Percentiles rank a stretch among this genome's conserved stretches.
Conservation (phyloP, 1,140 invertebrate genomes). For the Heliconius nattereri region DNA sequence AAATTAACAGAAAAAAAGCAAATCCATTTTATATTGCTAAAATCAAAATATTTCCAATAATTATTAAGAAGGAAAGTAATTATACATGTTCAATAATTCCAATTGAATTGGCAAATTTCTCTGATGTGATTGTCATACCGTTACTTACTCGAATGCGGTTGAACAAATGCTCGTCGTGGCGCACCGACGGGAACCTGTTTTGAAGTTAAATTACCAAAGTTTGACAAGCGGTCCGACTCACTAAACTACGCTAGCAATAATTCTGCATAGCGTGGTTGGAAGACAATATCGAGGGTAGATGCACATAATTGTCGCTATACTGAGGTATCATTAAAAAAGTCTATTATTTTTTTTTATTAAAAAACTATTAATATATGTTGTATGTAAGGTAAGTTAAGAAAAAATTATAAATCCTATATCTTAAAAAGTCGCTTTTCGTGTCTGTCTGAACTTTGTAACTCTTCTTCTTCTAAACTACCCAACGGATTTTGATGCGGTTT, state of each 20-base stretch:
- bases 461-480: too few relatives aligned
- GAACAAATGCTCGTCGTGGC: conserved; percentile 68
- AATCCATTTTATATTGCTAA: background rate
- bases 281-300: conserved; percentile 61
- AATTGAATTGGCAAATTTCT: conserved; percentile 41
- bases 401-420: too few relatives aligned
- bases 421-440: too few relatives aligned
- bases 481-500: too few relatives aligned
- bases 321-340: conserved; percentile 14
- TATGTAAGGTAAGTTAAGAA: too few relatives aligned
- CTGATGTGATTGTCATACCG: conserved; percentile 58
- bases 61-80: background rate
- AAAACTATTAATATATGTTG: too few relatives aligned
- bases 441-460: too few relatives aligned
- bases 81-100: conserved; percentile 13
- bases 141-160: conserved; percentile 58
- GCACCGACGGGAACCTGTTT: conserved; percentile 72
- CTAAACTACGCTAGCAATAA: conserved; percentile 75
- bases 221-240: conserved; percentile 74
- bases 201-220: conserved; percentile 81
- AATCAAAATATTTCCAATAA: conserved; percentile 5
- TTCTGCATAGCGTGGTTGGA: conserved; percentile 64
- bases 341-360: too few relatives aligned
- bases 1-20: background rate
- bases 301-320: conserved; percentile 31